Evolutionary conservation across 1,140 invertebrate species (phyloP).

Genomic region (Drosophila cardini): DNA sequence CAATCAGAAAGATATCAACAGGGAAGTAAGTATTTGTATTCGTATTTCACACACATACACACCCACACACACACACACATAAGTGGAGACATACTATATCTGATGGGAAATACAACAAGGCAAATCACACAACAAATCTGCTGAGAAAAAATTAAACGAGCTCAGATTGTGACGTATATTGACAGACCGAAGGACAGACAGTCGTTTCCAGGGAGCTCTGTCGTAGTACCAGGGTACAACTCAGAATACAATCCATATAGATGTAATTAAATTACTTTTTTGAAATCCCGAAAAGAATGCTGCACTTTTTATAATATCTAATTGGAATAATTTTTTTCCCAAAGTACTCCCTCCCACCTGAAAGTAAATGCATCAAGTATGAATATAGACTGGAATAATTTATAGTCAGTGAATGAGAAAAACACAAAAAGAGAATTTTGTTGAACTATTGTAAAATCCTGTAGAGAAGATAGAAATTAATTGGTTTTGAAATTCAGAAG

Average conservation of each 20-base stretch:
- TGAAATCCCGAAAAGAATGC: no score
- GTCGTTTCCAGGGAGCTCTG: background rate
- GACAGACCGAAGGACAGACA: background rate
- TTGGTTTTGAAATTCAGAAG: no score
- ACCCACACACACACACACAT: background rate
- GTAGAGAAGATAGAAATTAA: no score
- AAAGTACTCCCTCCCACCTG: no score
- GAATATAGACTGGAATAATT: no score
- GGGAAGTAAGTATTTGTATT: background rate
- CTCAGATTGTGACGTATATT: background rate
- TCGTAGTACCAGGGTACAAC: background rate
- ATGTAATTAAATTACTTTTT: no score
- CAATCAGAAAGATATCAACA: constrained; percentile 30
- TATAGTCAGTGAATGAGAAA: no score
- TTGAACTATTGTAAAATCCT: no score
- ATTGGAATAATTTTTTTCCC: no score
- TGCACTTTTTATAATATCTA: no score
- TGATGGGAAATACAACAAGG: constrained; percentile 5
- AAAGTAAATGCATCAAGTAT: no score
- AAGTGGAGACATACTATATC: background rate
- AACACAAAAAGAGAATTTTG: no score
- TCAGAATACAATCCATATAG: background rate
- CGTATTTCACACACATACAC: background rate
- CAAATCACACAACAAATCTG: constrained; percentile 4
- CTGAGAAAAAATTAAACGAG: constrained; percentile 5